Evolutionary conservation across 1,140 invertebrate genomes (phyloP).

Genomic region (Liolophura sinensis): DNA sequence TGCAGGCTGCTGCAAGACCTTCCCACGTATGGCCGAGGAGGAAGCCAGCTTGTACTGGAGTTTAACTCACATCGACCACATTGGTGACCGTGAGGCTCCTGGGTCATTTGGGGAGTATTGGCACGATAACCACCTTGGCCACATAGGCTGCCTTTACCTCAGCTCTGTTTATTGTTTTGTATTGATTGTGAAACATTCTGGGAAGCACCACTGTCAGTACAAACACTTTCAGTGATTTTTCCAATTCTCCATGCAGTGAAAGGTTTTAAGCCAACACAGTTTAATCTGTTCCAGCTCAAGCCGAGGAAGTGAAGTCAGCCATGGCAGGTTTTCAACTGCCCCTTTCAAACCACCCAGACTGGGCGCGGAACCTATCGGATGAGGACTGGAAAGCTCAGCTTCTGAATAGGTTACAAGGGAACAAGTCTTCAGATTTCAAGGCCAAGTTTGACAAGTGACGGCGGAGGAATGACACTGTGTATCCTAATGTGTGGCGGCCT

Average conservation of each 20-base stretch:
- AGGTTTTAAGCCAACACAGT: neutral
- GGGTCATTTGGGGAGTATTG: no score
- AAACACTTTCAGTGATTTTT: neutral
- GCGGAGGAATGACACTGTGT: neutral
- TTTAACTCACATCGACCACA: no score
- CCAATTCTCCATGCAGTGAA: neutral
- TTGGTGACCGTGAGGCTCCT: no score
- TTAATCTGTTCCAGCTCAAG: conserved; percentile 31
- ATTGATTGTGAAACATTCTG: neutral
- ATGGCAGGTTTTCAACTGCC: conserved; percentile 45
- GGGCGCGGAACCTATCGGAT: conserved; percentile 43
- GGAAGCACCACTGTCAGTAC: neutral
- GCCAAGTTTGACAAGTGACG: neutral
- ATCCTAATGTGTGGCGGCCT: neutral
- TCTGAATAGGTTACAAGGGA: conserved; percentile 3
- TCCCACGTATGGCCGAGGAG: no score
- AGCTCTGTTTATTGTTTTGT: no score
- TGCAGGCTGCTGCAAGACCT: no score
- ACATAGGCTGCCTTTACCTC: no score
- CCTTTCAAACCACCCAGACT: conserved; percentile 37
- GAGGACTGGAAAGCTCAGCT: conserved; percentile 42
- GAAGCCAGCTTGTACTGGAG: no score
- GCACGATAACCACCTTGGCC: no score
- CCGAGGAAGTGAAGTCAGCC: conserved; percentile 36
- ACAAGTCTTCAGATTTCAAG: neutral